phyloP scores from a whole-genome alignment of 2,888 invertebrate species.

The Orthonychiurus folsomi region DNA sequence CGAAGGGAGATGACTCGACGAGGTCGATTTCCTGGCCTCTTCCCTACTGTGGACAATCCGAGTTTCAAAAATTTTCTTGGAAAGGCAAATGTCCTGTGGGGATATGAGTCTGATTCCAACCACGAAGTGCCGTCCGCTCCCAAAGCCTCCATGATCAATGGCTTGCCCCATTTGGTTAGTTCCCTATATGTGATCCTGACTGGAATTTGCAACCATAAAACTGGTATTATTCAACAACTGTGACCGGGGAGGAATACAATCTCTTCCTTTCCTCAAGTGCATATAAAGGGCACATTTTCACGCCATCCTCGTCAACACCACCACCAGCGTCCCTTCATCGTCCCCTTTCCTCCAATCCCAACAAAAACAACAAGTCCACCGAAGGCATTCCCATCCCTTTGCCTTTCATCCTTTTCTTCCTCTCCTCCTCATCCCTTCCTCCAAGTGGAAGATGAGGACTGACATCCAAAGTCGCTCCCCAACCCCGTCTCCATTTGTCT shows the following conservation, averaged over 20 bases:
- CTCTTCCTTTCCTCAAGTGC: conserved; percentile 38
- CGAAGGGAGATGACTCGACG: too few species aligned
- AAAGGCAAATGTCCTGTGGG: conserved; percentile 38
- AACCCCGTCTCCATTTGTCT: conserved; percentile 21
- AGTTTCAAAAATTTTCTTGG: conserved; percentile 1
- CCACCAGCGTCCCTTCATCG: conserved; percentile 14
- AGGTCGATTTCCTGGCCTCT: conserved; percentile 21
- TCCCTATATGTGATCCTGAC: conserved; percentile 40
- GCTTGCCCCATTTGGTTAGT: conserved; percentile 41
- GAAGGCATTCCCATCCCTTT: conserved; percentile 6
- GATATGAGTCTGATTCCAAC: conserved; percentile 30
- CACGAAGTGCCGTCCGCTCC: conserved; percentile 28
- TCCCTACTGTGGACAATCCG: background rate
- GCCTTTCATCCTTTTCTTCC: conserved; percentile 14
- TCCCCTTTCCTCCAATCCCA: background rate
- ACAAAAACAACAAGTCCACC: background rate
- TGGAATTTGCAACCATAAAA: conserved; percentile 42
- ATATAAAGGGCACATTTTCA: conserved; percentile 41
- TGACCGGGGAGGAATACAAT: conserved; percentile 39
- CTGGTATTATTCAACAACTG: conserved; percentile 41
- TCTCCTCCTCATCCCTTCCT: conserved; percentile 11
- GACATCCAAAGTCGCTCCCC: conserved; percentile 19
- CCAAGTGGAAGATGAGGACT: conserved; percentile 22
- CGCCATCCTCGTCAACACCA: conserved; percentile 38
- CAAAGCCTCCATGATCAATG: conserved; percentile 40